These are phyloP conservation scores for Dasypus novemcinctus DNA, from an alignment of 2,113 vertebrate species.

Conservation along the genomic window DNA sequence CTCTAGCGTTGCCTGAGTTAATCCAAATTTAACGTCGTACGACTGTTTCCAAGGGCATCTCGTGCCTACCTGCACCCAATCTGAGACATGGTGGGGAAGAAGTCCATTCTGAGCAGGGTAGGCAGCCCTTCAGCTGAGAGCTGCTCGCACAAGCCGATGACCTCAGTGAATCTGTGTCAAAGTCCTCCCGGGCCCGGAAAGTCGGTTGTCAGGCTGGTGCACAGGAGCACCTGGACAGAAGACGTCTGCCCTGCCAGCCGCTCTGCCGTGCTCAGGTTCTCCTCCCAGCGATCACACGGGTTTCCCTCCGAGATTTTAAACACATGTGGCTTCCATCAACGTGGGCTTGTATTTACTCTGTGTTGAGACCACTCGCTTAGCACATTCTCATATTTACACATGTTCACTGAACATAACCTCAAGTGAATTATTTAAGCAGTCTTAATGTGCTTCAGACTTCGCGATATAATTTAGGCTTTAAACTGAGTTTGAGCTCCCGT, in stretches of 20 bases:
- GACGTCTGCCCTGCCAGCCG: accelerated
- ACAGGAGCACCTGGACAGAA: accelerated
- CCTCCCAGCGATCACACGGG: conserved; percentile 20
- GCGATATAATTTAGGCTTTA: conserved; percentile 43
- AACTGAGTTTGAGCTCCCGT: conserved; percentile 39
- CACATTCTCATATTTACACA: conserved; percentile 36
- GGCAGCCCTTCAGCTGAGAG: neutral
- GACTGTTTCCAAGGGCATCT: neutral
- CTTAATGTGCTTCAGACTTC: neutral
- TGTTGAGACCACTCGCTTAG: conserved; percentile 27
- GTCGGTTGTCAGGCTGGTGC: neutral
- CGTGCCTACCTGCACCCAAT: neutral
- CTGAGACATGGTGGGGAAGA: neutral
- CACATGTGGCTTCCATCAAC: conserved; percentile 60
- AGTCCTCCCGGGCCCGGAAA: neutral
- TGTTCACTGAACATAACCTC: conserved; percentile 36
- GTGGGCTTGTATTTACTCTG: conserved; percentile 55
- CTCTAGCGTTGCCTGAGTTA: neutral
- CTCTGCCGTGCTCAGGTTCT: accelerated
- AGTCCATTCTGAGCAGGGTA: accelerated
- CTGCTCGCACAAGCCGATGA: accelerated
- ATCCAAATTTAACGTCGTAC: neutral
- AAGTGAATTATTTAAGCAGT: conserved; percentile 50
- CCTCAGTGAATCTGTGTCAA: neutral
- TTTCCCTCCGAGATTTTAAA: conserved; percentile 46